phyloP scores from a whole-genome alignment of 2,113 vertebrate genomes.

The Stomatorhinus ivindoensis region DNA sequence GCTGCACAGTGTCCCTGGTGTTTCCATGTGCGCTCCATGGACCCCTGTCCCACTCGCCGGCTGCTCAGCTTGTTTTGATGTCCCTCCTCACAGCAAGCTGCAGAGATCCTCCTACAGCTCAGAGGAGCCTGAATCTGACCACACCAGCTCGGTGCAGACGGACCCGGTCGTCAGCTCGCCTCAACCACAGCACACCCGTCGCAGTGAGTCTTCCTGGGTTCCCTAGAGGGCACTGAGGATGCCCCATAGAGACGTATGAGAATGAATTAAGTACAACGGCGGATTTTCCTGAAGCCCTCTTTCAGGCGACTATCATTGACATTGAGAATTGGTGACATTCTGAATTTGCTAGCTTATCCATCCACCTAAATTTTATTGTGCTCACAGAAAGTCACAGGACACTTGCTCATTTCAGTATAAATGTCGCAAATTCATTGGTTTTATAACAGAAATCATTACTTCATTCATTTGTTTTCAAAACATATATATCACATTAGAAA shows the following conservation, averaged over 20 bases:
- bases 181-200: slow-evolving; percentile 49
- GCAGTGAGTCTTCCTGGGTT: slow-evolving; percentile 55
- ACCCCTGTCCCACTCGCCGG: slow-evolving; percentile 52
- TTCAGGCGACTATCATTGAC: neutral
- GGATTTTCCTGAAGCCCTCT: neutral
- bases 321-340: neutral
- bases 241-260: neutral
- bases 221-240: neutral
- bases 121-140: slow-evolving; percentile 59
- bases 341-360: neutral
- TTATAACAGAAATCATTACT: neutral
- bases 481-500: neutral
- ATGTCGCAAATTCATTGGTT: neutral
- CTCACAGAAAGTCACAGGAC: neutral
- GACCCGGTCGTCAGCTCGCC: slow-evolving; percentile 59
- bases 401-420: neutral
- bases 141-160: slow-evolving; percentile 53
- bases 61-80: slow-evolving; percentile 70
- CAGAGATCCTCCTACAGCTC: slow-evolving; percentile 55
- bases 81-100: slow-evolving; percentile 70
- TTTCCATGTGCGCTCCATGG: slow-evolving; percentile 58
- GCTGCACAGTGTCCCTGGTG: slow-evolving; percentile 49
- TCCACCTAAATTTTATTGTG: neutral
- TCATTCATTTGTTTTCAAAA: neutral
- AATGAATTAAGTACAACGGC: neutral